phyloP scores from a whole-genome alignment of 2,797 vertebrate species.

The Delichon dasypus region DNA sequence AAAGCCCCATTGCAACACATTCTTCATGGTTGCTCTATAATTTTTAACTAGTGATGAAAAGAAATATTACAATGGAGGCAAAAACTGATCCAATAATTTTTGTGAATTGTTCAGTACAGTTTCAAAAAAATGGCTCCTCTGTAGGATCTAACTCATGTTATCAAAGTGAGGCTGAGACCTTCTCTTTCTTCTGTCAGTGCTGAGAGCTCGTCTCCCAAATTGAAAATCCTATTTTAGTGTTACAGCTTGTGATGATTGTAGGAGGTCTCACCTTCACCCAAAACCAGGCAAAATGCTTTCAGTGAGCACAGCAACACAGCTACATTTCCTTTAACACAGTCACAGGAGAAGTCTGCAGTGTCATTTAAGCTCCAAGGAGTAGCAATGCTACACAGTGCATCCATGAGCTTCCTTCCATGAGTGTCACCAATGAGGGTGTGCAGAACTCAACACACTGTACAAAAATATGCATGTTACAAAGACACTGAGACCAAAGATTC shows the following conservation, averaged over 20 bases:
- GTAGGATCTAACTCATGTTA: neutral
- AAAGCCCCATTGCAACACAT: neutral
- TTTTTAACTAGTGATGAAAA: neutral
- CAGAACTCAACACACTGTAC: neutral
- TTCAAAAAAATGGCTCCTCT: neutral
- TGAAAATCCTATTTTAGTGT: neutral
- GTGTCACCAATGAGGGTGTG: accelerated
- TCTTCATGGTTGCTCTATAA: neutral
- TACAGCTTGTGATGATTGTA: neutral
- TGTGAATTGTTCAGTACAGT: neutral
- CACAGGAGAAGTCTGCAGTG: neutral
- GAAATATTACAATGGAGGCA: neutral
- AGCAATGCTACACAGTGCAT: neutral
- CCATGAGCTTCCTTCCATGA: neutral
- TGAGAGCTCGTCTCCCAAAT: neutral
- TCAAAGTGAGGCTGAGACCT: neutral
- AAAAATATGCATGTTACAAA: neutral
- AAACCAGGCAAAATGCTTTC: neutral
- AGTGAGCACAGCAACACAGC: neutral
- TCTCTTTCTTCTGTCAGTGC: neutral
- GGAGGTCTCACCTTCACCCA: neutral
- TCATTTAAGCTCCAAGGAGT: neutral
- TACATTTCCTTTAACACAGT: neutral
- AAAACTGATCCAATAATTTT: neutral
- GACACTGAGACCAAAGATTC: neutral